These are phyloP conservation scores for Drosophila mercatorum DNA, from an alignment of 2,888 invertebrate genomes.

Conservation along the genomic window DNA sequence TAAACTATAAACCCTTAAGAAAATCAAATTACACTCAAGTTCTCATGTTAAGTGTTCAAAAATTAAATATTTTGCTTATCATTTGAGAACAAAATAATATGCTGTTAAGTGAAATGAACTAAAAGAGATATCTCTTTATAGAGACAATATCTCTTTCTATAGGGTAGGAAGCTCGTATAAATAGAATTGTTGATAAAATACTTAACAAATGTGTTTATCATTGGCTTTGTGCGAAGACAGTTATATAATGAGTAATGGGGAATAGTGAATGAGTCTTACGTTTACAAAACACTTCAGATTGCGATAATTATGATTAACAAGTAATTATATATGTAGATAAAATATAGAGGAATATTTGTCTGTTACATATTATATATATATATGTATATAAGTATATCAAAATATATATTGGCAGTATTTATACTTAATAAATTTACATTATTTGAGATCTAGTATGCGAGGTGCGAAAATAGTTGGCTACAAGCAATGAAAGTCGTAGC, in stretches of 20 bases:
- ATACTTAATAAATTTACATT: background rate
- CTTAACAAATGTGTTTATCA: conserved; percentile 9
- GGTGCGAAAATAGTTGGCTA: background rate
- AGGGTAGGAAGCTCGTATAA: conserved; percentile 6
- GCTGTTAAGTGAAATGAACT: background rate
- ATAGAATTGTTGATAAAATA: conserved; percentile 18
- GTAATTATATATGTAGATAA: background rate
- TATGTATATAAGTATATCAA: background rate
- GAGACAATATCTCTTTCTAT: too few species aligned
- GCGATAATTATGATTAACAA: conserved; percentile 11
- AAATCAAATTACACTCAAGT: too few species aligned
- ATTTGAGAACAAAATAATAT: background rate
- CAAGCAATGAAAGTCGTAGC: background rate
- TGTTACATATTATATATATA: background rate
- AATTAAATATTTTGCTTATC: background rate
- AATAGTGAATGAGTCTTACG: background rate
- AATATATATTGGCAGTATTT: background rate
- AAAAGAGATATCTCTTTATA: too few species aligned
- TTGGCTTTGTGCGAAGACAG: conserved; percentile 3
- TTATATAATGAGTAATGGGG: conserved; percentile 14
- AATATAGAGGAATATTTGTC: background rate
- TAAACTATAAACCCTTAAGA: too few species aligned
- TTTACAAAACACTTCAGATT: background rate
- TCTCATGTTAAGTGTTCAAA: too few species aligned
- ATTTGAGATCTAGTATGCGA: background rate